Percentiles rank a stretch among this genome's conserved stretches.
These are phyloP conservation scores for Pachymerium ferrugineum DNA, from an alignment of 2,888 invertebrate genomes.

Conservation along the genomic window DNA sequence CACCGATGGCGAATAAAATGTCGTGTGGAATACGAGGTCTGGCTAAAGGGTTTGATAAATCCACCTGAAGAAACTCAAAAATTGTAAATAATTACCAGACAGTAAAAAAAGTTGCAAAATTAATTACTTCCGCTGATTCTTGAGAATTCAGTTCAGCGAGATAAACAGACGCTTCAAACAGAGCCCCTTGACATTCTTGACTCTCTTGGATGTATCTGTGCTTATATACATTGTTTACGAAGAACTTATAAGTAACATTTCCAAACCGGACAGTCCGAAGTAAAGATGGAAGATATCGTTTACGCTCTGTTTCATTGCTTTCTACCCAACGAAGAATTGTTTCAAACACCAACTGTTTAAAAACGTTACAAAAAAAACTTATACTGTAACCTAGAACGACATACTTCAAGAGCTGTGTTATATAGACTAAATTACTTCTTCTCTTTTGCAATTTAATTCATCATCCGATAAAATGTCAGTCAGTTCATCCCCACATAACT, in stretches of 20 bases:
- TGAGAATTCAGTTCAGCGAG: constrained; percentile 53
- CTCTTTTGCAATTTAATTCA: constrained; percentile 64
- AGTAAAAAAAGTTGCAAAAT: neutral
- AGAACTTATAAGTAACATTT: constrained; percentile 57
- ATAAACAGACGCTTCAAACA: constrained; percentile 55
- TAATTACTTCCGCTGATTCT: constrained; percentile 39
- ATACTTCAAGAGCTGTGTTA: neutral
- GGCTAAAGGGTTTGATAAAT: constrained; percentile 55
- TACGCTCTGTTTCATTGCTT: constrained; percentile 55
- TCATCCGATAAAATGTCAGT: constrained; percentile 62
- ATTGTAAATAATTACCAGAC: neutral
- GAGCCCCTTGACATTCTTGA: constrained; percentile 54
- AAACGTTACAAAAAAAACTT: neutral
- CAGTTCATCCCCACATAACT: constrained; percentile 58
- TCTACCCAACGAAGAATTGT: constrained; percentile 67
- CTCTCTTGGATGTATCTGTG: constrained; percentile 38
- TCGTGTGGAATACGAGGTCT: constrained; percentile 62
- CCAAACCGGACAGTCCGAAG: constrained; percentile 63
- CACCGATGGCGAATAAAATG: constrained; percentile 52
- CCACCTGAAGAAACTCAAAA: constrained; percentile 39
- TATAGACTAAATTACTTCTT: constrained; percentile 51
- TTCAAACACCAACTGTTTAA: constrained; percentile 60
- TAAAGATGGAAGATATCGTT: constrained; percentile 56
- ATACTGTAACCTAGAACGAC: neutral
- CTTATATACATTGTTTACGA: constrained; percentile 47